Conservation (phyloP, 2,888 invertebrate genomes). For the Idaea biselata region DNA sequence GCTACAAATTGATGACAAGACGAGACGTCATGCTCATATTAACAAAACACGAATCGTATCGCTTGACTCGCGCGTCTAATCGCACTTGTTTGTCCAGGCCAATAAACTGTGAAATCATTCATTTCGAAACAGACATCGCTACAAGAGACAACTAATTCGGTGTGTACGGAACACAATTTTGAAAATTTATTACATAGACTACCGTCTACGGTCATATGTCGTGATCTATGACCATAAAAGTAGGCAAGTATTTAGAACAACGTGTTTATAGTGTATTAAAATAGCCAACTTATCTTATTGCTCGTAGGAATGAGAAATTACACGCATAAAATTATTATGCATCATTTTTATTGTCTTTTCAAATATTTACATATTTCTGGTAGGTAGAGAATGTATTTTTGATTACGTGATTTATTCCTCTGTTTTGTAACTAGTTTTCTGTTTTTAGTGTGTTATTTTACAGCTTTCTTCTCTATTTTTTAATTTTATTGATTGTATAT, state of each 20-base stretch:
- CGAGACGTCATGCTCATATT: too few species aligned
- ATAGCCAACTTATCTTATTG: slow-evolving; percentile 52
- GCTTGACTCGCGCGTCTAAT: neutral
- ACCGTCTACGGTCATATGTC: slow-evolving; percentile 59
- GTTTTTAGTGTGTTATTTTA: neutral
- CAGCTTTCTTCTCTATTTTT: neutral
- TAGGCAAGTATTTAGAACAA: slow-evolving; percentile 57
- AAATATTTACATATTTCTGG: slow-evolving; percentile 19
- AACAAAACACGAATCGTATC: neutral
- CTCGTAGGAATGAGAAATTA: slow-evolving; percentile 42
- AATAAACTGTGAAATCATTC: neutral
- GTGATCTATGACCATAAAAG: slow-evolving; percentile 71
- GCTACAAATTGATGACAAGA: too few species aligned
- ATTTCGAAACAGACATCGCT: neutral
- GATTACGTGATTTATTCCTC: neutral
- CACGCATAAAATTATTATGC: slow-evolving; percentile 51
- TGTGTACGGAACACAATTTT: slow-evolving; percentile 32
- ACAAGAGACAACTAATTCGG: slow-evolving; percentile 12
- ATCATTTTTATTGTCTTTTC: slow-evolving; percentile 44
- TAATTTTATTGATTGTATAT: slow-evolving; percentile 2
- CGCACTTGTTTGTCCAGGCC: neutral
- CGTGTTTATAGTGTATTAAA: slow-evolving; percentile 68
- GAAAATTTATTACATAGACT: slow-evolving; percentile 58
- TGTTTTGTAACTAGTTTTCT: neutral
- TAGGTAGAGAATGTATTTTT: slow-evolving; percentile 1